A percentile compares a stretch with the other conserved stretches of the same genome.
These are phyloP conservation scores for Buceros bicornis DNA, from an alignment of 2,797 vertebrate genomes.

Conservation along the genomic window DNA sequence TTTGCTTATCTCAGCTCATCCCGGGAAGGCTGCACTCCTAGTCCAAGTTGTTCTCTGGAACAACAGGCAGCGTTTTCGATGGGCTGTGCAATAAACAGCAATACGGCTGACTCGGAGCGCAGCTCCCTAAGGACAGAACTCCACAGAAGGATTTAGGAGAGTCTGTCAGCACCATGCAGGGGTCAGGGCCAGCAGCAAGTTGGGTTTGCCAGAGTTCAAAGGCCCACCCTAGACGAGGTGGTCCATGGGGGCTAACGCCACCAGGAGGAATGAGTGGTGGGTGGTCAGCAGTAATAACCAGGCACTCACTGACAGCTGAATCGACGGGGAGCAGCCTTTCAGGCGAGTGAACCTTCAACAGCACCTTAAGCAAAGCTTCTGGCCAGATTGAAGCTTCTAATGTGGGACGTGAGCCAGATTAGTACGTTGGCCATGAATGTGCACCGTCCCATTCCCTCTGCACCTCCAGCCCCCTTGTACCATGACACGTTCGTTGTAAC, in stretches of 20 bases:
- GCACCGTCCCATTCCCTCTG: no score
- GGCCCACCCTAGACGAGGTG: background rate
- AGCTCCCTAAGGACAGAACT: background rate
- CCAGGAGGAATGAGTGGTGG: background rate
- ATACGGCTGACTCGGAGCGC: background rate
- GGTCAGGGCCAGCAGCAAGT: background rate
- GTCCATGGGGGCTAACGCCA: background rate
- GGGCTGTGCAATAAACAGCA: background rate
- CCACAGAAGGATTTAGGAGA: background rate
- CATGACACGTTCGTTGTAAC: no score
- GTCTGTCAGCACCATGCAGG: background rate
- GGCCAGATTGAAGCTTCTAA: no score
- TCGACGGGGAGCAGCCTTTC: background rate
- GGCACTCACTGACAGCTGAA: background rate
- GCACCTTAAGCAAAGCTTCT: background rate
- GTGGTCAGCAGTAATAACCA: background rate
- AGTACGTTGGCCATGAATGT: no score
- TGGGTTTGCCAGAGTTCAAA: background rate
- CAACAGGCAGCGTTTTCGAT: background rate
- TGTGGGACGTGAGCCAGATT: no score
- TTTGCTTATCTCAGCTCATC: background rate
- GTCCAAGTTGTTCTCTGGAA: constrained; percentile 7
- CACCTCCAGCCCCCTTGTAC: no score
- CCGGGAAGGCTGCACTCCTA: background rate
- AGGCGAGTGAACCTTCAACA: background rate